A percentile compares a stretch with the other conserved stretches of the same genome.
phyloP scores from a whole-genome alignment of 92 coral and sea anemone species.

The Heteractis magnifica region DNA sequence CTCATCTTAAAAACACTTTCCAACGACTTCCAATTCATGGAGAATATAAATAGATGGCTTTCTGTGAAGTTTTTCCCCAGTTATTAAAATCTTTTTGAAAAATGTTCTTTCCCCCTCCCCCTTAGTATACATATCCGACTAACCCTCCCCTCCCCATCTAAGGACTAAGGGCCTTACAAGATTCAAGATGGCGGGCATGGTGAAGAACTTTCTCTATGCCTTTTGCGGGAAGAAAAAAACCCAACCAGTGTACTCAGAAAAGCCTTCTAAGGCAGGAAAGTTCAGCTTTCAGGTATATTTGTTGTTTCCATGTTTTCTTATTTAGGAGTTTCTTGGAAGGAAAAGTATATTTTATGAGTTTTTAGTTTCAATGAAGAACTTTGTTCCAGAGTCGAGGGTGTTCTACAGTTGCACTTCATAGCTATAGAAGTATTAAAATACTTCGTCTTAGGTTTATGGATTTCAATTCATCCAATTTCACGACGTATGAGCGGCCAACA shows the following conservation, averaged over 20 bases:
- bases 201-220: constrained; percentile 93
- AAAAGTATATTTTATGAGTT: too few relatives aligned
- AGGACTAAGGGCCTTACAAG: not conserved
- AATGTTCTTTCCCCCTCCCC: not conserved
- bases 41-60: not conserved
- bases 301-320: too few relatives aligned
- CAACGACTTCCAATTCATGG: not conserved
- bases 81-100: not conserved
- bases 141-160: not conserved
- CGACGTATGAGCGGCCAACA: too few relatives aligned
- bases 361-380: too few relatives aligned
- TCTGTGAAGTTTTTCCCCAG: not conserved
- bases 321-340: too few relatives aligned
- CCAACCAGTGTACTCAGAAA: constrained; percentile 79
- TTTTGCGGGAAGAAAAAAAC: constrained; percentile 95
- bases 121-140: not conserved
- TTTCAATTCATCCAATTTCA: too few relatives aligned
- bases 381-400: too few relatives aligned
- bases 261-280: constrained; percentile 68
- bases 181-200: constrained; percentile 87
- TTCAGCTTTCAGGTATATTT: constrained; percentile 75
- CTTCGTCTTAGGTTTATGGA: too few relatives aligned
- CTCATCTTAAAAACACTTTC: not conserved
- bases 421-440: too few relatives aligned
- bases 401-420: too few relatives aligned